Percentiles rank a stretch among this genome's conserved stretches.
Conservation (phyloP, 2,888 invertebrate species). For the Cosmia pyralina region DNA sequence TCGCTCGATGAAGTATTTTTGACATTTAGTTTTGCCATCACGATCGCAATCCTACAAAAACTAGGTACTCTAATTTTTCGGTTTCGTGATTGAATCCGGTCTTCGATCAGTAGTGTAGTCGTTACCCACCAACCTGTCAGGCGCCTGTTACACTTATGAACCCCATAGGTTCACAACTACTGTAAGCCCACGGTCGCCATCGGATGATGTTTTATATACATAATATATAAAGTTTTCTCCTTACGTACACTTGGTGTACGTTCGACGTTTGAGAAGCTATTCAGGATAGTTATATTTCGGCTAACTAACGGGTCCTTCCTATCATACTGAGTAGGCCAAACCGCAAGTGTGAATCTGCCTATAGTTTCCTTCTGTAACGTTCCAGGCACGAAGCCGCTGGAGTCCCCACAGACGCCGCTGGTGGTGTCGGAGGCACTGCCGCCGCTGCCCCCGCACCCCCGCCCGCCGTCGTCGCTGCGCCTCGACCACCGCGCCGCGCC, state of each 20-base stretch:
- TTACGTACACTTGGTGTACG: too few species aligned
- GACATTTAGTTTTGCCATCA: conserved; percentile 32
- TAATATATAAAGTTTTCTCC: too few species aligned
- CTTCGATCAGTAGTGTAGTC: not conserved
- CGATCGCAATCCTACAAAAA: conserved; percentile 18
- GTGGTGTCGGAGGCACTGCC: conserved; percentile 88
- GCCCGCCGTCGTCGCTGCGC: conserved; percentile 87
- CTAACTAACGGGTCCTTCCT: not conserved
- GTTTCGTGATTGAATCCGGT: not conserved
- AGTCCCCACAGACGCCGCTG: conserved; percentile 95
- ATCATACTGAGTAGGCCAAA: not conserved
- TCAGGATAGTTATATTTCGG: not conserved
- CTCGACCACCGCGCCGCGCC: conserved; percentile 90
- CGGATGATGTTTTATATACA: too few species aligned
- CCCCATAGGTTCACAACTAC: too few species aligned
- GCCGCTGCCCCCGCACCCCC: conserved; percentile 83
- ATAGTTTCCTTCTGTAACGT: conserved; percentile 6
- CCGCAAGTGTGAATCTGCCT: not conserved
- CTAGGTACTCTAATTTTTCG: not conserved
- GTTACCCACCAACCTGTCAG: too few species aligned
- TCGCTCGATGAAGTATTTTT: conserved; percentile 35
- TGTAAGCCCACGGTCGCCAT: too few species aligned
- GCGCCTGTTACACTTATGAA: too few species aligned
- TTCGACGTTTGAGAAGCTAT: too few species aligned
- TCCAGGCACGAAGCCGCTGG: conserved; percentile 93